Evolutionary conservation across 2,113 vertebrate genomes (phyloP).

Genomic region (Anolis sagrei): DNA sequence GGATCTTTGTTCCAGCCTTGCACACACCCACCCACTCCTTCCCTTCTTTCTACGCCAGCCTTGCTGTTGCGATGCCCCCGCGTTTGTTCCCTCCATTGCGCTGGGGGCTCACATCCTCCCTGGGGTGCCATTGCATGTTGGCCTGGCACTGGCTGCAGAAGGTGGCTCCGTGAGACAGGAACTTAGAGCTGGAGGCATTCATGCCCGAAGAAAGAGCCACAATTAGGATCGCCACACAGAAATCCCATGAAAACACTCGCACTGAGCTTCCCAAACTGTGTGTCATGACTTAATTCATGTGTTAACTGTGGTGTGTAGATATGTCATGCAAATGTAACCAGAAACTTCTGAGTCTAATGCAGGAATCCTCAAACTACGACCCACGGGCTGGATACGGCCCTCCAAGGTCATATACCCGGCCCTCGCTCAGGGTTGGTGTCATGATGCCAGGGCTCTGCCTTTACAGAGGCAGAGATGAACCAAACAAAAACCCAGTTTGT

Average conservation of each 20-base stretch:
- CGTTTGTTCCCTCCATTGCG: slow-evolving; percentile 72
- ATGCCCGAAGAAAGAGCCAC: not conserved
- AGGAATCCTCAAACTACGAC: too few relatives aligned
- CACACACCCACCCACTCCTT: slow-evolving; percentile 36
- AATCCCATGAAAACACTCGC: not conserved
- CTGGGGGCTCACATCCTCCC: slow-evolving; percentile 72
- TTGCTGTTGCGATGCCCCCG: slow-evolving; percentile 77
- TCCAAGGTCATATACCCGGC: too few relatives aligned
- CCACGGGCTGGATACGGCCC: too few relatives aligned
- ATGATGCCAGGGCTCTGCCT: too few relatives aligned
- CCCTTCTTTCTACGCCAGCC: slow-evolving; percentile 72
- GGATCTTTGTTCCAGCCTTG: slow-evolving; percentile 80
- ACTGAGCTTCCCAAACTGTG: too few relatives aligned
- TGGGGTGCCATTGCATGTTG: slow-evolving; percentile 74
- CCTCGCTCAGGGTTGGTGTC: too few relatives aligned
- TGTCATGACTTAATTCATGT: too few relatives aligned
- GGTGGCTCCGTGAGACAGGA: slow-evolving; percentile 47
- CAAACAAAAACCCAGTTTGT: too few relatives aligned
- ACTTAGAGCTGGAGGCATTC: not conserved
- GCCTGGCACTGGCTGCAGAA: slow-evolving; percentile 47
- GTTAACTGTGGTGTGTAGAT: too few relatives aligned
- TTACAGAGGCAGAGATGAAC: too few relatives aligned
- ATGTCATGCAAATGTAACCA: too few relatives aligned
- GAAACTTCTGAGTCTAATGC: too few relatives aligned
- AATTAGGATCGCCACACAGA: not conserved